Conservation (phyloP, 2,113 vertebrate species). For the Macquaria australasica region DNA sequence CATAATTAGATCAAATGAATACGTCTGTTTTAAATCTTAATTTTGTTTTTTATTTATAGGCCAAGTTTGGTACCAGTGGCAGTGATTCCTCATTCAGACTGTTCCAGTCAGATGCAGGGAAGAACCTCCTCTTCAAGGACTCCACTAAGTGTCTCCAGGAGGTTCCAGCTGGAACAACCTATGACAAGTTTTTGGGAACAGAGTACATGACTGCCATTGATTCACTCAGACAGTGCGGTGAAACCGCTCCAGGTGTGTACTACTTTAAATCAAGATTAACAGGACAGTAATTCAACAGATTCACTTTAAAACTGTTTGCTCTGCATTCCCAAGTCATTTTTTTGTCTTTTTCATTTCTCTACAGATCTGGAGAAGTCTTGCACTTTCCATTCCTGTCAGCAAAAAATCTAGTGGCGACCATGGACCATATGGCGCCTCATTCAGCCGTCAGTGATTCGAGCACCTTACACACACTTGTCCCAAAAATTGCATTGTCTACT, state of each 20-base stretch:
- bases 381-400: constrained; percentile 81
- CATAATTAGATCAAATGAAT: not conserved
- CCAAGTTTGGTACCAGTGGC: constrained; percentile 23
- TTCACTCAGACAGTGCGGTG: constrained; percentile 65
- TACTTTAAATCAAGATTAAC: not conserved
- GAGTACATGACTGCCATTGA: constrained; percentile 67
- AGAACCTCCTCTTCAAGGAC: constrained; percentile 86
- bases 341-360: constrained; percentile 19
- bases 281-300: not conserved
- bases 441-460: constrained; percentile 18
- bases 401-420: constrained; percentile 44
- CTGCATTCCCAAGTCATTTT: not conserved
- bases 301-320: not conserved
- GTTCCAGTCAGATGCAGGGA: constrained; percentile 71
- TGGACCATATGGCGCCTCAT: constrained; percentile 4
- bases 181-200: constrained; percentile 69
- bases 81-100: constrained; percentile 56
- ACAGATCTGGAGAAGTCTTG: constrained; percentile 88
- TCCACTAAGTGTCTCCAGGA: constrained; percentile 85
- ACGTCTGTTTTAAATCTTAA: not conserved
- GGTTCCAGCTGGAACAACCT: constrained; percentile 16
- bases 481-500: constrained; percentile 28
- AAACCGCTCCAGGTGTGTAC: constrained; percentile 77
- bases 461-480: constrained; percentile 13
- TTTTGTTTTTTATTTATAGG: constrained; percentile 54